These are phyloP conservation scores for Arbacia lixula DNA, from an alignment of 53 echinoderm and acorn worm species.

Conservation along the genomic window DNA sequence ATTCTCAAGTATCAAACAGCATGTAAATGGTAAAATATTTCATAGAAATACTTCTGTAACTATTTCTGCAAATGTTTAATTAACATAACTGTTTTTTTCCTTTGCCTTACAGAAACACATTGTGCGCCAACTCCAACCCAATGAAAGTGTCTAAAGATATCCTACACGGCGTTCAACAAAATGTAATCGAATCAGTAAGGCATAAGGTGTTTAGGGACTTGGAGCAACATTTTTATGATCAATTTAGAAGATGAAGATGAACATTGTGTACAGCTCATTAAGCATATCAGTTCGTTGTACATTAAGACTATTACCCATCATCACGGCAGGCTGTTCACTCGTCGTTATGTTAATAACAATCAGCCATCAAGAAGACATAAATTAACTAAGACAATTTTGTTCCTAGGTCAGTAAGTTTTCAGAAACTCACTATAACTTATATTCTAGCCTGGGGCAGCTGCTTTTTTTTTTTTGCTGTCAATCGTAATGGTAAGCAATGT, in stretches of 20 bases:
- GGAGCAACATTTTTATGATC: conserved; percentile 9
- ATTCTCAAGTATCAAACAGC: too few species aligned
- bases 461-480: too few species aligned
- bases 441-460: conserved; percentile 18
- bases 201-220: conserved; percentile 1
- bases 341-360: too few species aligned
- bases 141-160: neutral
- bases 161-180: neutral
- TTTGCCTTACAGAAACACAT: too few species aligned
- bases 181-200: conserved; percentile 1
- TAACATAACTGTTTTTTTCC: too few species aligned
- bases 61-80: too few species aligned
- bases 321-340: too few species aligned
- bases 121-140: neutral
- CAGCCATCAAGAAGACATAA: too few species aligned
- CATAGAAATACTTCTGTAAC: conserved; percentile 1
- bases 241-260: conserved; percentile 8
- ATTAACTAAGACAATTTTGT: too few species aligned
- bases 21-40: neutral
- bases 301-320: too few species aligned
- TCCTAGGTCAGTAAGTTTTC: conserved; percentile 18
- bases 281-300: neutral
- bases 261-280: neutral
- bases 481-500: conserved; percentile 18
- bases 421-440: neutral